Conservation (phyloP, 2,113 vertebrate species). For the Murina feae region DNA sequence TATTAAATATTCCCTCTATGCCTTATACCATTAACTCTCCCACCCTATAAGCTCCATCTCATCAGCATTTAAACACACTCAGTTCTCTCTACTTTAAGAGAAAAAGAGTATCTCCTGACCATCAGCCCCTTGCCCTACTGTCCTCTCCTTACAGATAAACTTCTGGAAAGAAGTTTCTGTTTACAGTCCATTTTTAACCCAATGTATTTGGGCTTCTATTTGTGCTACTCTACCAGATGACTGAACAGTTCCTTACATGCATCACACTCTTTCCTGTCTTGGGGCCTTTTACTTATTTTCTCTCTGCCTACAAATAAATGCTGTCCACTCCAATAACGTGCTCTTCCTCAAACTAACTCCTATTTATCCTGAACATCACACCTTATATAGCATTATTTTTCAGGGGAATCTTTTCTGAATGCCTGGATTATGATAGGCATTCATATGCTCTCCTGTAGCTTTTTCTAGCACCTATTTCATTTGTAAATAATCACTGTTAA, state of each 20-base stretch:
- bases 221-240: neutral
- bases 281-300: neutral
- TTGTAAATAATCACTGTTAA: slow-evolving; percentile 21
- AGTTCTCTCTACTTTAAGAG: neutral
- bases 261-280: neutral
- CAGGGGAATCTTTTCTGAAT: slow-evolving; percentile 8
- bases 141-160: neutral
- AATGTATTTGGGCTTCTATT: neutral
- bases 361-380: neutral
- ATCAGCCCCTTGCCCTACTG: neutral
- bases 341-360: neutral
- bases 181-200: neutral
- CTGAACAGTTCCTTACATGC: neutral
- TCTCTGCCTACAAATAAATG: neutral
- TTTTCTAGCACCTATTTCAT: neutral
- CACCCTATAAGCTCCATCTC: neutral
- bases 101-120: neutral
- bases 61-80: neutral
- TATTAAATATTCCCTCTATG: neutral
- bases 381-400: neutral
- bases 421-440: neutral
- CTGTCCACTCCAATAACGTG: neutral
- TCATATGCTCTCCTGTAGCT: neutral
- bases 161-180: neutral
- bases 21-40: neutral